Evolutionary conservation across 2,113 vertebrate genomes (phyloP).

Genomic region (Cyprinodon tularosa): DNA sequence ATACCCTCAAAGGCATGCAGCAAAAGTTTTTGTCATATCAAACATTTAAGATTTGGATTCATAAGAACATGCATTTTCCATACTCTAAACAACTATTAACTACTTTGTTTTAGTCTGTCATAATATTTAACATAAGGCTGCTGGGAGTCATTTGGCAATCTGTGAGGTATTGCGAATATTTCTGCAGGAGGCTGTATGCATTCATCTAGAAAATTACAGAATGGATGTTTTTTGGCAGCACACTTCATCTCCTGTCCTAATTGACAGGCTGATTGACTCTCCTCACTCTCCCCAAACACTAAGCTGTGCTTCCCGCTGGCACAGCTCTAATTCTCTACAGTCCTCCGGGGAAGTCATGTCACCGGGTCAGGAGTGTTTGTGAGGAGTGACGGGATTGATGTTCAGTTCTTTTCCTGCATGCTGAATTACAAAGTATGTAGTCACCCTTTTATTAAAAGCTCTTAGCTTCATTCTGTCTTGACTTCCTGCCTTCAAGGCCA

Average conservation of each 20-base stretch:
- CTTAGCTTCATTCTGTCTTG: slow-evolving; percentile 8
- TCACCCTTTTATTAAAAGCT: slow-evolving; percentile 49
- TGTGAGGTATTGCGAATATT: background rate
- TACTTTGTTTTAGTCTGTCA: background rate
- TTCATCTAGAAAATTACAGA: slow-evolving; percentile 29
- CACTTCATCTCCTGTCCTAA: slow-evolving; percentile 44
- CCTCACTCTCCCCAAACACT: background rate
- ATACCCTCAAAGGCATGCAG: background rate
- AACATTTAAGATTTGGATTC: too few relatives aligned
- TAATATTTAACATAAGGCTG: background rate
- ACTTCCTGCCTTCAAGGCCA: slow-evolving; percentile 27
- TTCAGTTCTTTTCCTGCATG: slow-evolving; percentile 15
- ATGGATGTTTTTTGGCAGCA: slow-evolving; percentile 45
- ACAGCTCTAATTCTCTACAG: slow-evolving; percentile 10
- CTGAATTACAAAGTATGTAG: slow-evolving; percentile 22
- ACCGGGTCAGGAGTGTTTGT: slow-evolving; percentile 26
- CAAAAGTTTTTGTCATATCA: background rate
- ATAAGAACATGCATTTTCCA: background rate
- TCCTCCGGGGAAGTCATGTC: slow-evolving; percentile 56
- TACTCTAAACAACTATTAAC: background rate
- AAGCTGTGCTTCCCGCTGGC: background rate
- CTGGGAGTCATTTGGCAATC: background rate
- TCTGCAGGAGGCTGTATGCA: slow-evolving; percentile 21
- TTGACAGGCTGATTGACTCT: slow-evolving; percentile 56
- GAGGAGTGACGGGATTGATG: slow-evolving; percentile 55